Percentiles rank a stretch among this genome's conserved stretches.
phyloP scores from a whole-genome alignment of 1,140 invertebrate genomes.

The Drosophila kikkawai region DNA sequence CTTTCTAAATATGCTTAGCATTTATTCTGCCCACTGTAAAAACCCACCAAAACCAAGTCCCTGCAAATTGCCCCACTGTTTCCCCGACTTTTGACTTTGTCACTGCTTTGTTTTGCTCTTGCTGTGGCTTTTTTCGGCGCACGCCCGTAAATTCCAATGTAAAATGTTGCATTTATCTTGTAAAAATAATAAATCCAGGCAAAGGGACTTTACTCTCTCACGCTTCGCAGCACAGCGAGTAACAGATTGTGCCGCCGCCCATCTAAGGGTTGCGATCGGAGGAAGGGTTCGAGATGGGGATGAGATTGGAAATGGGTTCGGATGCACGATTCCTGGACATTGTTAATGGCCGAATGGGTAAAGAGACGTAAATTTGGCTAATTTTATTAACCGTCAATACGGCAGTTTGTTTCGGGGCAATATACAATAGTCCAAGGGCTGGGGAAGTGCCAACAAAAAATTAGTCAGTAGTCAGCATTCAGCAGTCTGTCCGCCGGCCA shows the following conservation, averaged over 20 bases:
- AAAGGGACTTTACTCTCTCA: conserved; percentile 76
- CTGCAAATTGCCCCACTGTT: conserved; percentile 52
- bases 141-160: conserved; percentile 77
- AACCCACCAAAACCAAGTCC: background rate
- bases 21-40: background rate
- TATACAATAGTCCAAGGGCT: background rate
- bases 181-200: conserved; percentile 81
- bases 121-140: conserved; percentile 55
- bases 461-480: conserved; percentile 36
- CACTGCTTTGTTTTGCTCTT: conserved; percentile 47
- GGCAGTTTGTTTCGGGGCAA: background rate
- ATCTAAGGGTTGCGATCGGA: conserved; percentile 31
- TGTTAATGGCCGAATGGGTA: conserved; percentile 67
- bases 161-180: conserved; percentile 84
- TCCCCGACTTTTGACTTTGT: conserved; percentile 64
- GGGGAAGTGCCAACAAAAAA: conserved; percentile 31
- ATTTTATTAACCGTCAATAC: conserved; percentile 71
- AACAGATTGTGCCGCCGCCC: conserved; percentile 21
- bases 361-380: conserved; percentile 74
- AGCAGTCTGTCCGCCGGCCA: conserved; percentile 41
- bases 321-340: conserved; percentile 19
- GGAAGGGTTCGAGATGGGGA: conserved; percentile 23
- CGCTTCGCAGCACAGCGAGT: conserved; percentile 64
- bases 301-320: conserved; percentile 5
- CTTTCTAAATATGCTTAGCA: background rate